Conservation (phyloP, 2,888 invertebrate species). For the Melikaiella ostensackeni region DNA sequence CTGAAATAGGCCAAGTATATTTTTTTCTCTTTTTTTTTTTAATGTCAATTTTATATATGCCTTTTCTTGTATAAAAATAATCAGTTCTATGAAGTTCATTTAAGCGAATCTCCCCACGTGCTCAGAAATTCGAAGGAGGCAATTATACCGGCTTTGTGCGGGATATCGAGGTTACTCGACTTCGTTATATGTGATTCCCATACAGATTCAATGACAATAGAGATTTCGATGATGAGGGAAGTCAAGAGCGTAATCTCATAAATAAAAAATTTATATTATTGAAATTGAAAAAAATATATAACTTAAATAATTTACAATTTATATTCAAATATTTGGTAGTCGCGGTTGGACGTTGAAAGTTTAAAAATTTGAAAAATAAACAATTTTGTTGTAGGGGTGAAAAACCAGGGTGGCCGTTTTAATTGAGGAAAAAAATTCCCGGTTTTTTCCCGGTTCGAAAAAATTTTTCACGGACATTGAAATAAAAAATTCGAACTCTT, state of each 20-base stretch:
- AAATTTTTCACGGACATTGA: too few relatives aligned
- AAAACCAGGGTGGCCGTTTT: too few relatives aligned
- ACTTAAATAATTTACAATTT: too few relatives aligned
- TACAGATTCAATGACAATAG: conserved; percentile 25
- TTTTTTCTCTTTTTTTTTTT: not conserved
- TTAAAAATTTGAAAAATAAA: too few relatives aligned
- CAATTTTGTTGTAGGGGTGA: too few relatives aligned
- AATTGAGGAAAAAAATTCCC: too few relatives aligned
- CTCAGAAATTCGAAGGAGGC: conserved; percentile 9
- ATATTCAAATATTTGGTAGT: too few relatives aligned
- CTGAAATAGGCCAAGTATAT: not conserved
- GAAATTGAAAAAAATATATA: not conserved
- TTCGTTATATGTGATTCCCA: conserved; percentile 31
- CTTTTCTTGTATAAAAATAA: conserved; percentile 5
- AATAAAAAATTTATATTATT: not conserved
- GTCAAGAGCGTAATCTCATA: not conserved
- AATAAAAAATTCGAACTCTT: too few relatives aligned
- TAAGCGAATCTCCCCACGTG: conserved; percentile 6
- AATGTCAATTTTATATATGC: not conserved
- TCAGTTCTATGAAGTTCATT: conserved; percentile 20
- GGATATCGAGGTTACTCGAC: conserved; percentile 37
- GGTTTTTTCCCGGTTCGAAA: too few relatives aligned
- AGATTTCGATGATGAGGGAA: conserved; percentile 12
- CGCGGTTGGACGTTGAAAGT: too few relatives aligned
- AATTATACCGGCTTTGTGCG: conserved; percentile 17